Base-by-base conservation (phyloP, 2,113 vertebrate genomes). In the Puntigrus tetrazona region DNA sequence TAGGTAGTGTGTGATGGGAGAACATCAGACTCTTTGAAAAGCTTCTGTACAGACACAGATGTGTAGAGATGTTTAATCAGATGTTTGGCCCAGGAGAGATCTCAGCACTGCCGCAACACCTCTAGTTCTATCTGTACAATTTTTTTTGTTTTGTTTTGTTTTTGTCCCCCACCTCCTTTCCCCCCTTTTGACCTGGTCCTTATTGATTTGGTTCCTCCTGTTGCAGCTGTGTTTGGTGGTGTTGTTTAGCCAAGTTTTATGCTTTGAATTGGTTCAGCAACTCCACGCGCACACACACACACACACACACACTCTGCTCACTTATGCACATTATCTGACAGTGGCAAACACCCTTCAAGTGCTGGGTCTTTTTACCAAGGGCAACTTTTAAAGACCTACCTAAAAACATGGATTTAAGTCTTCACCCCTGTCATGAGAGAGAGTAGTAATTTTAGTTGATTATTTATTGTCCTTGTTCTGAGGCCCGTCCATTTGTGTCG, bases 391-490 rank as follows among this genome's bases (percentile, higher is more conserved):
- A 81, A 81, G 25, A 3, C 57, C n/a, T 79, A 57, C 20, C 20
- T 27, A 45, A 73, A 41, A 11, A 79, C 55, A 79, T 41, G 55
- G 14, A 63, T 79, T 43, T 63, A 63, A 61, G 55, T 43, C 50
- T 57, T 78, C 59, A 14, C 18, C 61, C 59, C 59, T 20, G 61
- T 50, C 18, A 3, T 47, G 61, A 81, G 41, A 45, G 59, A 29
- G 78, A 77, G 52, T 78, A 38, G 7, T 63, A 10, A 29, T 81
- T 67, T 67, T 67, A 50, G 59, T 81, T 81, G 13, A 65, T 65
- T 81, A 67, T 67, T 81, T 81, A 81, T 38, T 78, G 31, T 34
- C 10, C 77, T 9, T 43, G 36, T 79, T 79, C 77, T 61, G 52
- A 78, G 13, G 31, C 52, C 75, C n/a, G 74, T 77, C 34, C 5